phyloP scores from a whole-genome alignment of 92 coral and sea anemone genomes.

The Zoanthus solanderi region DNA sequence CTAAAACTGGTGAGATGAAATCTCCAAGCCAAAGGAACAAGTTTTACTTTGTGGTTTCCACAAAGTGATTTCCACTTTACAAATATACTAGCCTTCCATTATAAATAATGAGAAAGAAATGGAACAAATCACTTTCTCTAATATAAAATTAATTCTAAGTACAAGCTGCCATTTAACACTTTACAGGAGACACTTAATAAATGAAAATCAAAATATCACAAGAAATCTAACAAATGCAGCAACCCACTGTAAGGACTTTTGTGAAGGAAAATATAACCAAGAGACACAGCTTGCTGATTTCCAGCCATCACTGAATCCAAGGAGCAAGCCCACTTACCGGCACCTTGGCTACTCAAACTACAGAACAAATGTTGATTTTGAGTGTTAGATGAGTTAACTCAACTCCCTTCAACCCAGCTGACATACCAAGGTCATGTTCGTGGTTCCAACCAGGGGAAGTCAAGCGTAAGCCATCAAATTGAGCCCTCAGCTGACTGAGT shows the following conservation, averaged over 20 bases:
- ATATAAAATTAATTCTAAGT: no score
- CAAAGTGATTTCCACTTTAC: no score
- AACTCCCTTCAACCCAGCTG: conserved; percentile 79
- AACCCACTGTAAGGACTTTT: conserved; percentile 15
- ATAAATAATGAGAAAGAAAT: no score
- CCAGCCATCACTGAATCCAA: conserved; percentile 9
- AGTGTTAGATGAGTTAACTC: conserved; percentile 32
- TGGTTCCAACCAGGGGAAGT: conserved; percentile 69
- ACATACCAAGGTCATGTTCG: conserved; percentile 79
- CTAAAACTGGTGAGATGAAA: no score
- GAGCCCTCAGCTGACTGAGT: conserved; percentile 46
- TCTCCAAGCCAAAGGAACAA: no score
- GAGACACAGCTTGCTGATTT: conserved; percentile 26
- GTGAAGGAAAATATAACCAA: conserved; percentile 50
- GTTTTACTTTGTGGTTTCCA: no score
- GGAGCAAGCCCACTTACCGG: conserved; percentile 41
- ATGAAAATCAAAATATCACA: not conserved
- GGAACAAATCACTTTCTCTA: no score
- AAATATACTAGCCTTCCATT: no score
- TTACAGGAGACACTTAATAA: no score
- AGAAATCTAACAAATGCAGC: no score
- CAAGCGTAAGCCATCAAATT: conserved; percentile 42
- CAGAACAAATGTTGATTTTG: not conserved
- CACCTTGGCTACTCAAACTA: conserved; percentile 27
- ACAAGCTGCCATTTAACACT: no score